These are phyloP conservation scores for Oreotrochilus melanogaster DNA, from an alignment of 2,113 vertebrate species.

Conservation along the genomic window DNA sequence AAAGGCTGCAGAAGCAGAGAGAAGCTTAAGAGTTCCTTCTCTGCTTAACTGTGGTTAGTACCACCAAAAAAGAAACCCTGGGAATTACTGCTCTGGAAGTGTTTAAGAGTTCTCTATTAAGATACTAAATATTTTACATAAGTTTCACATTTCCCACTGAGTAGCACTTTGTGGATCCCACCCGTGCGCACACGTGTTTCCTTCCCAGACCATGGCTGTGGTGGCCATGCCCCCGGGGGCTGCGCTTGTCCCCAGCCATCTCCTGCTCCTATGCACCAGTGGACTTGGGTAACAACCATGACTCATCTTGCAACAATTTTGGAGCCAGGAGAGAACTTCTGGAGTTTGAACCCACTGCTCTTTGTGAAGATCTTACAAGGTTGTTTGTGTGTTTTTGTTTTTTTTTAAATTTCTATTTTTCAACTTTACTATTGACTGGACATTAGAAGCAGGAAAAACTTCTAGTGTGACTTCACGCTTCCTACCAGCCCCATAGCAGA, in stretches of 20 bases:
- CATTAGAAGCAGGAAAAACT: not conserved
- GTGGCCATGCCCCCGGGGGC: not conserved
- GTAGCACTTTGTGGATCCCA: not conserved
- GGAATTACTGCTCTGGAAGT: rapidly evolving
- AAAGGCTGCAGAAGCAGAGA: not conserved
- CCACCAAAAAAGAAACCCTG: too few relatives aligned
- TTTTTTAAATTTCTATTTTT: not conserved
- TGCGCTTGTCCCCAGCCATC: not conserved
- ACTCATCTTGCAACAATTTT: not conserved
- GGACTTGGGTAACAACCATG: not conserved
- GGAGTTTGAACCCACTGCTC: not conserved
- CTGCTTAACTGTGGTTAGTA: rapidly evolving
- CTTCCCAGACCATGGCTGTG: not conserved
- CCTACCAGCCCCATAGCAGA: not conserved
- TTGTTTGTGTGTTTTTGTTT: not conserved
- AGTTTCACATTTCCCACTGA: not conserved
- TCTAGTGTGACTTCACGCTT: not conserved
- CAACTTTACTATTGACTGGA: not conserved
- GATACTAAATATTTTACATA: rapidly evolving
- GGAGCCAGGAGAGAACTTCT: not conserved
- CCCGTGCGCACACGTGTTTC: not conserved
- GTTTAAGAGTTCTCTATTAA: not conserved
- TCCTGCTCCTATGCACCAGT: not conserved
- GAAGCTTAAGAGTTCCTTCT: not conserved
- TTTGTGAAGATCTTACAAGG: not conserved